These are phyloP conservation scores for Macrophya annulata DNA, from an alignment of 2,888 invertebrate genomes.

Conservation along the genomic window DNA sequence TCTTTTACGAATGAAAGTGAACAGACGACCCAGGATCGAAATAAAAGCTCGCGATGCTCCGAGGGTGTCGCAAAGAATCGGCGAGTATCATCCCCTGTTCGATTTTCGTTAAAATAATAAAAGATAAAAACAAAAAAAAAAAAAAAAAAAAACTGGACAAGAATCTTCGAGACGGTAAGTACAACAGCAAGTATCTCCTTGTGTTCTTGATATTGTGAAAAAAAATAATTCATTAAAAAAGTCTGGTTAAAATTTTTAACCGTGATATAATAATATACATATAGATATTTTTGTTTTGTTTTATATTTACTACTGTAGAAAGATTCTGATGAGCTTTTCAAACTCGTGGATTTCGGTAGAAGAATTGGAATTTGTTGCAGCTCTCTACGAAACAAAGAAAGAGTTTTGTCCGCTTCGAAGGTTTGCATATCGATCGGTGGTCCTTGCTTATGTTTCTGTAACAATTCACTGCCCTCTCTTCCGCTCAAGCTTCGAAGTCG, in stretches of 20 bases:
- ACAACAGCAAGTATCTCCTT: background rate
- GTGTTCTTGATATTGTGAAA: background rate
- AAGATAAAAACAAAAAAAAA: too few relatives aligned
- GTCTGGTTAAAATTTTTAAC: background rate
- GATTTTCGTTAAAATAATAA: slow-evolving; percentile 12
- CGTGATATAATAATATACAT: background rate
- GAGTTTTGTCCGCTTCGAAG: slow-evolving; percentile 42
- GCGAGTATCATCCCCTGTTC: background rate
- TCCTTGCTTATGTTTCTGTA: slow-evolving; percentile 44
- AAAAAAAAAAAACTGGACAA: background rate
- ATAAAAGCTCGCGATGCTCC: slow-evolving; percentile 5
- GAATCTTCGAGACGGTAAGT: slow-evolving; percentile 6
- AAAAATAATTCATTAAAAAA: background rate
- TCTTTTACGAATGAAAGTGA: slow-evolving; percentile 44
- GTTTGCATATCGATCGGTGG: slow-evolving; percentile 36
- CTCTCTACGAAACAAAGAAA: slow-evolving; percentile 33
- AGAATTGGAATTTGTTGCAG: slow-evolving; percentile 13
- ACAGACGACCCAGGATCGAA: slow-evolving; percentile 28
- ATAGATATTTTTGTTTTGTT: background rate
- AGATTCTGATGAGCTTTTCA: background rate
- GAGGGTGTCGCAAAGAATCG: slow-evolving; percentile 8
- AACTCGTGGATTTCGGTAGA: background rate
- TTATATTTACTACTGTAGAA: background rate
- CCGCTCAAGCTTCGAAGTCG: slow-evolving; percentile 11
- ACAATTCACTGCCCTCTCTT: slow-evolving; percentile 23